Evolutionary conservation across 92 coral and sea anemone species (phyloP), one percentile per base, ranked within the genome.

Genomic region (Metridium senile): DNA sequence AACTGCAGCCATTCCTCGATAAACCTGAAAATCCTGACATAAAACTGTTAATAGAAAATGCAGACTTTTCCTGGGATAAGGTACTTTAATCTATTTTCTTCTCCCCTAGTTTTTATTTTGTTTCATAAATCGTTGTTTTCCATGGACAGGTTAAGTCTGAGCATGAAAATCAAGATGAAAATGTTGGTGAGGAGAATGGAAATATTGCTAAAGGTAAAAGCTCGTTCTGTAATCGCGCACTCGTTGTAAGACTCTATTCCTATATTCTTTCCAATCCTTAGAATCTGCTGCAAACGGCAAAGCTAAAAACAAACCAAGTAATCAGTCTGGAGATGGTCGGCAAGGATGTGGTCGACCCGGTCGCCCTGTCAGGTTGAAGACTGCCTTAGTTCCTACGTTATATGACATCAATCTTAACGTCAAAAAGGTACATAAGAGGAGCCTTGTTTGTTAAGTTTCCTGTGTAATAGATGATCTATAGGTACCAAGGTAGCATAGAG

Each of bases 391-490:
- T 33, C 85, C 95, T 57, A 66, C 89, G 22, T 69, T 90, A 35
- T 90, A 80, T 72, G 91, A 87, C 59, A 84, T 90, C 61, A 79
- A 90, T 45, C 87, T 90, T 32, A 78, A 88, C 30, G 87, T 90
- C 10, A 31, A 76, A 59, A 83, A 86, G 89, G 95, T 84, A 26
- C 26, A 54, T 8, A 54, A 45, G 51, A 45, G 51, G 16, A 45
- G 9, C 59, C 23, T 21, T 54, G 59, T n/a, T n/a, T n/a, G n/a
- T n/a, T n/a, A n/a, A n/a, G n/a, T n/a, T n/a, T n/a, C n/a, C n/a
- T n/a, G n/a, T n/a, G n/a, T n/a, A n/a, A n/a, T n/a, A n/a, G n/a
- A n/a, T n/a, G n/a, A n/a, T n/a, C n/a, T n/a, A n/a, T n/a, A n/a
- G n/a, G n/a, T n/a, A n/a, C n/a, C n/a, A n/a, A n/a, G n/a, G n/a